Conservation (phyloP, 2,113 vertebrate species). For the Collichthys lucidus region DNA sequence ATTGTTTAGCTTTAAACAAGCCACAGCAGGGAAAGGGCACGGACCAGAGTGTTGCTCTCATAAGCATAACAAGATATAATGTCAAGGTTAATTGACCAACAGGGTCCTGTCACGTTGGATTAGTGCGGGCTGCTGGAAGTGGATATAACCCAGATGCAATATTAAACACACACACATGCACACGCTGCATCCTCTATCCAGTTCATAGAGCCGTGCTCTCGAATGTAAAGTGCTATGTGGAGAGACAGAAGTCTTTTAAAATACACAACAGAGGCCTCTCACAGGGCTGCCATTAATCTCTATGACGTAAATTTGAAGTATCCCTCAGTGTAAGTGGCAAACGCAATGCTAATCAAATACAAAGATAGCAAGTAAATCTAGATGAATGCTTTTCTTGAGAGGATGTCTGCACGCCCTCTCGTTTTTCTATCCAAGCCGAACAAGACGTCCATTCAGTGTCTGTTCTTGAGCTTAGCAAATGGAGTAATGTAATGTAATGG, state of each 20-base stretch:
- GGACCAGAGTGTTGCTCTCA: slow-evolving; percentile 50
- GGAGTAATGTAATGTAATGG: not conserved
- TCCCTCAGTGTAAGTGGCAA: not conserved
- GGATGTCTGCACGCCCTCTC: not conserved
- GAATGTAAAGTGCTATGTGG: slow-evolving; percentile 25
- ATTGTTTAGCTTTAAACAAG: slow-evolving; percentile 49
- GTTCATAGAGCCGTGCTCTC: slow-evolving; percentile 15
- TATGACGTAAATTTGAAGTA: not conserved
- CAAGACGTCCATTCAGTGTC: not conserved
- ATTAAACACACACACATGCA: slow-evolving; percentile 42
- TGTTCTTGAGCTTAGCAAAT: not conserved
- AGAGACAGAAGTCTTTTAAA: slow-evolving; percentile 16
- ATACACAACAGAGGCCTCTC: slow-evolving; percentile 7
- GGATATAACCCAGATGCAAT: slow-evolving; percentile 65
- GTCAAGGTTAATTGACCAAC: slow-evolving; percentile 84
- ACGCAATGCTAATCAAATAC: not conserved
- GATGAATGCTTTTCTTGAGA: not conserved
- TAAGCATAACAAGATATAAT: slow-evolving; percentile 76
- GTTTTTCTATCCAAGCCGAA: not conserved
- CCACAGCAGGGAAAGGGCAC: slow-evolving; percentile 48
- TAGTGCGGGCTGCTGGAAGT: slow-evolving; percentile 67
- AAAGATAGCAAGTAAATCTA: not conserved
- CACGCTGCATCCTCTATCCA: slow-evolving; percentile 11
- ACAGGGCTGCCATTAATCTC: not conserved
- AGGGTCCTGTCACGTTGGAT: slow-evolving; percentile 78